Percentiles rank a stretch among this genome's conserved stretches.
phyloP scores from a whole-genome alignment of 2,113 vertebrate genomes.

The Geococcyx californianus region DNA sequence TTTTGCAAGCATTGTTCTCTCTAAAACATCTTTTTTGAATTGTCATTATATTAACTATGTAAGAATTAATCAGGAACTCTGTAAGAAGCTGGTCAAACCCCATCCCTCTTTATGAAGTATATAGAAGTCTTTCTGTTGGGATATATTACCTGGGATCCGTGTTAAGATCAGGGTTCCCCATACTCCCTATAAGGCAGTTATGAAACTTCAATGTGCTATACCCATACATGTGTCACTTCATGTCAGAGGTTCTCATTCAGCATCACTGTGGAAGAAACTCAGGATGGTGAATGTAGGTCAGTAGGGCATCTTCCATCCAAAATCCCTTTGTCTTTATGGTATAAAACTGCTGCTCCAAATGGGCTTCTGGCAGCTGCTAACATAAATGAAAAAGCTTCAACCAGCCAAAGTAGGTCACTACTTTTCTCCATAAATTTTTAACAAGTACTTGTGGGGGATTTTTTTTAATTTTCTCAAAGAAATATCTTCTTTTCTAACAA shows the following conservation, averaged over 20 bases:
- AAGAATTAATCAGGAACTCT: background rate
- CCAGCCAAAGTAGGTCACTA: background rate
- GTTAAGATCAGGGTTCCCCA: background rate
- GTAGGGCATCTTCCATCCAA: background rate
- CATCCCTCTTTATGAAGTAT: rapidly evolving
- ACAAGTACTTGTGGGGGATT: background rate
- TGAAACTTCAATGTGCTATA: background rate
- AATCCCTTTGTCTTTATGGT: background rate
- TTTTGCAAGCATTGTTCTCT: background rate
- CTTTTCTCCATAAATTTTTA: background rate
- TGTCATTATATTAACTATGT: background rate
- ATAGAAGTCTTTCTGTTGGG: background rate
- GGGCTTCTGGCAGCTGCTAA: background rate
- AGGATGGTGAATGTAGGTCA: background rate
- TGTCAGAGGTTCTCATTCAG: background rate
- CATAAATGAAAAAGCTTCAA: background rate
- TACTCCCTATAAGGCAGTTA: background rate
- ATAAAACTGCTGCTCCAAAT: background rate
- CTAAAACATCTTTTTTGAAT: background rate
- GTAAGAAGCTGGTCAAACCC: background rate
- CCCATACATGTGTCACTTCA: background rate
- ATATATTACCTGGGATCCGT: background rate
- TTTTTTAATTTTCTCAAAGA: background rate
- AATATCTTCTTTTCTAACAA: background rate
- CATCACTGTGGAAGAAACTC: background rate